Percentiles rank a stretch among this genome's conserved stretches.
These are phyloP conservation scores for Scytalopus superciliaris DNA, from an alignment of 2,113 vertebrate genomes.

Conservation along the genomic window DNA sequence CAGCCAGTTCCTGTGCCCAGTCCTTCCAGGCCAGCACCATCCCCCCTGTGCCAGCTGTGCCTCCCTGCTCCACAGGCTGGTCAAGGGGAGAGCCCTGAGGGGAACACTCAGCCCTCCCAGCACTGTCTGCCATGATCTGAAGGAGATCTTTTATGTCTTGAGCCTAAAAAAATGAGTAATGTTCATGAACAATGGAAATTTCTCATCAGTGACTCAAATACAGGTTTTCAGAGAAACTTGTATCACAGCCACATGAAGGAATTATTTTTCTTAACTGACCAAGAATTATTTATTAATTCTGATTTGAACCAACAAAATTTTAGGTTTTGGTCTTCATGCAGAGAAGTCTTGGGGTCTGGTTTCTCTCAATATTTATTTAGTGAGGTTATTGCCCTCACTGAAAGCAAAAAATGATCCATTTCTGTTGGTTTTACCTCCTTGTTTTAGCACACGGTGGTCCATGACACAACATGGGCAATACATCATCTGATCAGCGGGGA, in stretches of 20 bases:
- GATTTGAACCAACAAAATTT: not conserved
- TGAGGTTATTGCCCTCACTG: not conserved
- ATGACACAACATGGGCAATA: not conserved
- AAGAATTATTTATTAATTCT: not conserved
- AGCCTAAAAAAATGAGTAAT: not conserved
- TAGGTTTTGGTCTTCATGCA: not conserved
- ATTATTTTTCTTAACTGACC: not conserved
- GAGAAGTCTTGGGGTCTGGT: not conserved
- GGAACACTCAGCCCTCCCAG: not conserved
- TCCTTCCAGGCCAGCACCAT: not conserved
- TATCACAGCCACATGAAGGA: not conserved
- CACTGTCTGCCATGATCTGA: not conserved
- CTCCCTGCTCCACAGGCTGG: not conserved
- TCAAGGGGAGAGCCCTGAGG: not conserved
- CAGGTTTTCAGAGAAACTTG: not conserved
- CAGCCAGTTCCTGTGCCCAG: no score
- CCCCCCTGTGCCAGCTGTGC: not conserved
- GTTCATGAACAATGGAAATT: not conserved
- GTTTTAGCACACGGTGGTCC: not conserved
- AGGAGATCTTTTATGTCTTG: not conserved
- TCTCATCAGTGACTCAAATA: not conserved
- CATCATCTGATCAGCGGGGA: not conserved
- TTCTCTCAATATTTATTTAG: constrained; percentile 23
- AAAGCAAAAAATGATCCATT: not conserved
- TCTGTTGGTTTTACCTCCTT: not conserved